These are phyloP conservation scores for Xyrauchen texanus DNA, from an alignment of 2,113 vertebrate species.

Conservation along the genomic window DNA sequence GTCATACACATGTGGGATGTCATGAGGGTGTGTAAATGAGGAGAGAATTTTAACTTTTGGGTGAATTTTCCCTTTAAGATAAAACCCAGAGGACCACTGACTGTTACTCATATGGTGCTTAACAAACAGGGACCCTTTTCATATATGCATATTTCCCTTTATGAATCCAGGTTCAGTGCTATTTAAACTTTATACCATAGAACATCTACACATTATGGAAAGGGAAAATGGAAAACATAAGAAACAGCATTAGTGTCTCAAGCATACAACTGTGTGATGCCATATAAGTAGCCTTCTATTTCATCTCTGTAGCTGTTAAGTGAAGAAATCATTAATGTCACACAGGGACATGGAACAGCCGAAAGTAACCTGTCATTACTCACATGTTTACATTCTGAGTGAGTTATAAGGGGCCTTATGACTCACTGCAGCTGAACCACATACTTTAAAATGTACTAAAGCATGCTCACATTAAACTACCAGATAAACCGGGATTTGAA, in stretches of 20 bases:
- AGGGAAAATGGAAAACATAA: neutral
- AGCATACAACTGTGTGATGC: neutral
- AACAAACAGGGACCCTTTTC: neutral
- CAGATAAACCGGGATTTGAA: neutral
- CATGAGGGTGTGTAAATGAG: too few species aligned
- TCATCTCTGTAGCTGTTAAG: conserved; percentile 14
- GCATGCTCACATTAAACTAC: neutral
- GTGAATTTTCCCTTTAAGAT: too few species aligned
- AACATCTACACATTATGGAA: too few species aligned
- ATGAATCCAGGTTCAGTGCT: too few species aligned
- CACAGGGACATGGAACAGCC: neutral
- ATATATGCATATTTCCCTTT: neutral
- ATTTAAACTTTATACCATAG: too few species aligned
- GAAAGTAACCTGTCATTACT: conserved; percentile 24
- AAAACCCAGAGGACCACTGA: too few species aligned
- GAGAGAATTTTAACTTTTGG: too few species aligned
- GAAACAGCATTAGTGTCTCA: conserved; percentile 17
- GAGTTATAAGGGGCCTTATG: conserved; percentile 26
- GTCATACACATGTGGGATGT: too few species aligned
- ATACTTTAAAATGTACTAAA: neutral
- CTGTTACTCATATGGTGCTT: too few species aligned
- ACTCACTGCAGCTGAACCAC: conserved; percentile 4
- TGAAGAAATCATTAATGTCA: conserved; percentile 7
- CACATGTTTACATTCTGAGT: conserved; percentile 8
- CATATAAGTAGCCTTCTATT: neutral